Base-by-base conservation (phyloP, 1,140 invertebrate genomes). In the Anagrus nilaparvatae region DNA sequence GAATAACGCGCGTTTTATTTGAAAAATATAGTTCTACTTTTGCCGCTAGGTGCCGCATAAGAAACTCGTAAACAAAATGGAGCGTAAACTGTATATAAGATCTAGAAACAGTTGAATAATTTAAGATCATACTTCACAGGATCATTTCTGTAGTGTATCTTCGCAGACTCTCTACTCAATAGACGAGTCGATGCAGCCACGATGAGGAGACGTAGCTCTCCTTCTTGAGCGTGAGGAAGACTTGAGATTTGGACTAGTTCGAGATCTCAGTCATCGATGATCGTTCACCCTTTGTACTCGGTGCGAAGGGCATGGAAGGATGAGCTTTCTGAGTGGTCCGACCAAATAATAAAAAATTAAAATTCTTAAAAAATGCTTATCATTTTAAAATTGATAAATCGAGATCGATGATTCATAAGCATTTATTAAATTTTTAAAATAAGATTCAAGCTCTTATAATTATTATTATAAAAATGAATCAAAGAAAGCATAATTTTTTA, bases 61-160 rank as follows among this genome's bases (percentile, higher is more conserved):
- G 19, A 43, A 45, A 39, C 33, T 40, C 16, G 19, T 24, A 44
- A 38, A 27, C 44, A n/a, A 34, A n/a, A n/a, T n/a, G n/a, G n/a
- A n/a, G n/a, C n/a, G n/a, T n/a, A n/a, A n/a, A n/a, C n/a, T n/a
- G n/a, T n/a, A n/a, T n/a, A n/a, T n/a, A n/a, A n/a, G n/a, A n/a
- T n/a, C n/a, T n/a, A n/a, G n/a, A n/a, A n/a, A n/a, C n/a, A 12
- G 30, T 31, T 13, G 7, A 31, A 6, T n/a, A 34, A 5, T 7
- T 49, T 52, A 71, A 69, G 68, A 70, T 63, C 63, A 62, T 69
- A 62, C 67, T 70, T 68, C 65, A 64, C 65, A 69, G 68, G 67
- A 70, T 70, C 65, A 67, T 63, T 69, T 69, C 67, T 70, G 66
- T 67, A 71, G 69, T 67, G 59, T 52, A 59, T 64, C 59, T 68